A percentile compares a stretch with the other conserved stretches of the same genome.
Evolutionary conservation across 2,888 invertebrate genomes (phyloP).

Genomic region (Zaprionus lineosus): DNA sequence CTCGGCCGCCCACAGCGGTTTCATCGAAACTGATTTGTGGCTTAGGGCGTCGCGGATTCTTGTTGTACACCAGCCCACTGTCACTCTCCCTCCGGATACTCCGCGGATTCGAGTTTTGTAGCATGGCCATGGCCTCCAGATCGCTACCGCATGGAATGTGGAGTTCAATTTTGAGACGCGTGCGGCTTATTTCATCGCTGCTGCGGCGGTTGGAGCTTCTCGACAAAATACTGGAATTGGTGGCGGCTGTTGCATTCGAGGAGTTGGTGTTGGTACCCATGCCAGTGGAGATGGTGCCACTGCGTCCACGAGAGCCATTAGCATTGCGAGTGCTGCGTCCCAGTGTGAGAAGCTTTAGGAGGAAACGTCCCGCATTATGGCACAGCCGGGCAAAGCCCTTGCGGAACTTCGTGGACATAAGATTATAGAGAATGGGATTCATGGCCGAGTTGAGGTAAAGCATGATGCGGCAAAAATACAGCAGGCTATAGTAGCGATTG

Average conservation of each 20-base stretch:
- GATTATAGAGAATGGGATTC: slow-evolving; percentile 95
- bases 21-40: slow-evolving; percentile 81
- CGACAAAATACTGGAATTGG: slow-evolving; percentile 85
- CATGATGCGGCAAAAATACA: slow-evolving; percentile 93
- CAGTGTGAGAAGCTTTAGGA: slow-evolving; percentile 53
- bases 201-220: slow-evolving; percentile 85
- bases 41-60: slow-evolving; percentile 51
- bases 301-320: slow-evolving; percentile 39
- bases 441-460: slow-evolving; percentile 94
- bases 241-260: slow-evolving; percentile 80
- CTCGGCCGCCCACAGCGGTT: slow-evolving; percentile 41
- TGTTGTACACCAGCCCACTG: slow-evolving; percentile 33
- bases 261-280: slow-evolving; percentile 85
- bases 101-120: slow-evolving; percentile 54
- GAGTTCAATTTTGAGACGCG: slow-evolving; percentile 70
- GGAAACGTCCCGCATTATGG: slow-evolving; percentile 42
- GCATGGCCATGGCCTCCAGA: slow-evolving; percentile 78
- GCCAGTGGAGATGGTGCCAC: slow-evolving; percentile 74
- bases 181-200: slow-evolving; percentile 81
- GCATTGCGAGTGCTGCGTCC: slow-evolving; percentile 48
- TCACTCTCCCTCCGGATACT: slow-evolving; percentile 49
- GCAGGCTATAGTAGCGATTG: slow-evolving; percentile 90
- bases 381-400: slow-evolving; percentile 89
- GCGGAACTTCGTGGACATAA: slow-evolving; percentile 95
- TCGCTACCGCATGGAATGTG: slow-evolving; percentile 73